A percentile compares a stretch with the other conserved stretches of the same genome.
phyloP scores from a whole-genome alignment of 53 echinoderm and acorn worm species.

The Echinometra lucunter region DNA sequence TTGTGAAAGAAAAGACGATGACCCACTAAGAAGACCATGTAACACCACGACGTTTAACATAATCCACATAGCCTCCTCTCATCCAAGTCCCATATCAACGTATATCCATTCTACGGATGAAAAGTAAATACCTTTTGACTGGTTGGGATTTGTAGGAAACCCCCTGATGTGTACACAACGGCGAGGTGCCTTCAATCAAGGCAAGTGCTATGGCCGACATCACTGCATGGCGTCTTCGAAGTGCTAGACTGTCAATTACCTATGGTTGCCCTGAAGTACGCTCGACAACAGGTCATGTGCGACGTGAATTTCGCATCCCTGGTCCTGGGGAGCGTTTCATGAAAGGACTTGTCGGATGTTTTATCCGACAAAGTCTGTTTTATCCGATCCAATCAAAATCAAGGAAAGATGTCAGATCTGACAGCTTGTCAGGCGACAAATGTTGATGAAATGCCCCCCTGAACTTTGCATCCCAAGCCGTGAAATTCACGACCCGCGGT shows the following conservation, averaged over 20 bases:
- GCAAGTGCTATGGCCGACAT: not conserved
- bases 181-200: not conserved
- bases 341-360: too few species aligned
- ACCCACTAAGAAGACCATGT: not conserved
- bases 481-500: too few species aligned
- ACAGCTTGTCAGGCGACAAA: too few species aligned
- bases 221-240: not conserved
- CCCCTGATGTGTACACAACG: not conserved
- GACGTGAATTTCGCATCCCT: too few species aligned
- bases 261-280: too few species aligned
- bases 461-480: too few species aligned
- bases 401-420: too few species aligned
- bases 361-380: too few species aligned
- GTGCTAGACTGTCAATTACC: not conserved
- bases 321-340: too few species aligned
- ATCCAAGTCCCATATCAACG: not conserved
- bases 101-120: not conserved
- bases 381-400: too few species aligned
- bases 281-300: too few species aligned
- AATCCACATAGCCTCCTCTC: constrained; percentile 1
- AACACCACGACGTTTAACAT: not conserved
- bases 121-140: not conserved
- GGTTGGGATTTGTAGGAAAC: not conserved
- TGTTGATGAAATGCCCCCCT: too few species aligned
- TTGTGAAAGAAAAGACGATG: not conserved